Evolutionary conservation across 2,113 vertebrate genomes (phyloP), one percentile per base, ranked within the genome.

Genomic region (Sebastes schlegelii): DNA sequence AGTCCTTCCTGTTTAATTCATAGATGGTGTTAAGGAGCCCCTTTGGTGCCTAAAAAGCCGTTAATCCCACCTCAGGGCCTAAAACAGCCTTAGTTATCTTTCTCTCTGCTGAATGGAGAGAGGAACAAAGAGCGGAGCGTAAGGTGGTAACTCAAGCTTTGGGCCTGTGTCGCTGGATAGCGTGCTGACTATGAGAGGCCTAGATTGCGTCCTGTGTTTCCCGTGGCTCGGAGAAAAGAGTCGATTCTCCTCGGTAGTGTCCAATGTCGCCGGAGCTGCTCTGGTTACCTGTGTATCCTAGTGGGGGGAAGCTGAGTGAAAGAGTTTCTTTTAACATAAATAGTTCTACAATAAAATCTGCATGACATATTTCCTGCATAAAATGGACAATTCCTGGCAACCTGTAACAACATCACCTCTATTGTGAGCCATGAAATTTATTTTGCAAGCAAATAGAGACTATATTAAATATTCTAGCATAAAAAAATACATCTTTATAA

Each of bases 91-190:
- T 19, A 66, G 89, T 85, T 92, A 83, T 93, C 90, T 86, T 48
- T 80, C 69, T 63, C 51, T 61, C 48, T 23, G 62, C 58, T 93
- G 86, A 92, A 93, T 92, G 83, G 87, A 68, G 72, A 62, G 52
- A 72, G 83, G 84, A 83, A 93, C 89, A 94, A 95, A 92, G 89
- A 87, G 81, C 69, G 45, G 72, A 85, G 84, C 72, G 74, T 58
- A 84, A 90, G 88, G 70, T 61, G 74, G 94, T 91, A 95, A 95
- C 89, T 74, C 64, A 86, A 95, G 91, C 91, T 90, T 49, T 54
- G 71, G 73, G 86, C 75, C 79, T 85, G 83, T 85, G 85, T 90
- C 64, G 81, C 86, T 77, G 74, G 85, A 89, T 93, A 91, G 92
- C 90, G 85, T 93, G 91, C 85, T 45, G 89, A 84, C 70, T 86